A percentile compares a stretch with the other conserved stretches of the same genome.
phyloP scores from a whole-genome alignment of 2,888 invertebrate species.

The Cinara cedri region DNA sequence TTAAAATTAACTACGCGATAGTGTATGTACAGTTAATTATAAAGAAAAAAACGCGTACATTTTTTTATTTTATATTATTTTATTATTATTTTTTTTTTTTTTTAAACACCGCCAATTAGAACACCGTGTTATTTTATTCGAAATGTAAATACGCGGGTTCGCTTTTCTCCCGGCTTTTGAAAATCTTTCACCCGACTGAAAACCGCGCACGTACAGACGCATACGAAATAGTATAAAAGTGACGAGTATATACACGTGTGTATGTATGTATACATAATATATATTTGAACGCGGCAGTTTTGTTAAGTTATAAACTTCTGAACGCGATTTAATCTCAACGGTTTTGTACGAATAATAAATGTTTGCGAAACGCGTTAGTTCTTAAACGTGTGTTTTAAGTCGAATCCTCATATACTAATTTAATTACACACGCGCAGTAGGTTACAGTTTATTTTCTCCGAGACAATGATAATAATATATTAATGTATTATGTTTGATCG shows the following conservation, averaged over 20 bases:
- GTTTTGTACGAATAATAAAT: background rate
- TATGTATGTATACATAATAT: no score
- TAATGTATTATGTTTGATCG: no score
- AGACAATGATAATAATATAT: background rate
- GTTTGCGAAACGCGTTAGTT: slow-evolving; percentile 12
- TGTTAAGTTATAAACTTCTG: background rate
- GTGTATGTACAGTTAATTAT: background rate
- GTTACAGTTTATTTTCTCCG: background rate
- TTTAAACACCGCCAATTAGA: no score
- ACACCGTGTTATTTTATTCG: no score
- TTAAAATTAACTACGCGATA: background rate
- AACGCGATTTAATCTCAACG: slow-evolving; percentile 20
- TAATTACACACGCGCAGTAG: background rate
- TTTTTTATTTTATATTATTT: no score
- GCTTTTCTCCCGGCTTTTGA: slow-evolving; percentile 18
- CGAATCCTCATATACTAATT: slow-evolving; percentile 7
- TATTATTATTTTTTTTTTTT: no score
- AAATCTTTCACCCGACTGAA: slow-evolving; percentile 6
- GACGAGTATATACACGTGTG: background rate
- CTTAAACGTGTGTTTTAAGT: slow-evolving; percentile 4
- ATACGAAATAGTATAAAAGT: background rate
- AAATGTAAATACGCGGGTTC: background rate
- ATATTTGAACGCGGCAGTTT: slow-evolving; percentile 13
- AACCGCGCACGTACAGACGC: background rate
- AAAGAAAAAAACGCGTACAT: no score